phyloP scores from a whole-genome alignment of 2,797 vertebrate genomes.

The Coregonus ussuriensis region DNA sequence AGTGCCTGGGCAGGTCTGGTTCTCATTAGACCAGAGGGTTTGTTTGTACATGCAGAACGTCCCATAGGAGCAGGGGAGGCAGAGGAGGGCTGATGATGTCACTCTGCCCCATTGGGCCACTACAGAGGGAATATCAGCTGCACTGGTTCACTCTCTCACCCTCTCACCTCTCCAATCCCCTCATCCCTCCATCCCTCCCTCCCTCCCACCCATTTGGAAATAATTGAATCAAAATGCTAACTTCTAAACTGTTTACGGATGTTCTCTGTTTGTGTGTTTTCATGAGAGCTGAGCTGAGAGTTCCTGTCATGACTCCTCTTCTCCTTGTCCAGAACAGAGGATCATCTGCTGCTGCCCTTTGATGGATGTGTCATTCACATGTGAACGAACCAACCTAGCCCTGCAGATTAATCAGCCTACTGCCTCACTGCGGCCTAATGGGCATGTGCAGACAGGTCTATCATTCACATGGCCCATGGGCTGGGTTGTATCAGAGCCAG shows the following conservation, averaged over 20 bases:
- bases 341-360: slow-evolving; percentile 17
- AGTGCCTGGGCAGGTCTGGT: too few relatives aligned
- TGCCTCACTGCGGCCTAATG: slow-evolving; percentile 33
- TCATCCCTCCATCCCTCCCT: slow-evolving; percentile 16
- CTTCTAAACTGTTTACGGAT: slow-evolving; percentile 47
- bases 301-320: slow-evolving; percentile 49
- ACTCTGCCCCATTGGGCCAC: too few relatives aligned
- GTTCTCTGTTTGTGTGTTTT: slow-evolving; percentile 70
- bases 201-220: slow-evolving; percentile 22
- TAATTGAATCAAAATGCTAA: slow-evolving; percentile 48
- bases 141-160: too few relatives aligned
- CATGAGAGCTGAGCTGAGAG: slow-evolving; percentile 55
- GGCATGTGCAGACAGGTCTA: slow-evolving; percentile 69
- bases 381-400: slow-evolving; percentile 32
- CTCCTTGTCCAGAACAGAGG: background rate
- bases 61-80: too few relatives aligned
- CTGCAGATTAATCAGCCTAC: slow-evolving; percentile 47
- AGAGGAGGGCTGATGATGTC: too few relatives aligned
- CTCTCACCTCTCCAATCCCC: too few relatives aligned
- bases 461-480: slow-evolving; percentile 60
- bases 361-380: slow-evolving; percentile 50
- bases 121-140: too few relatives aligned
- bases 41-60: too few relatives aligned
- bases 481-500: slow-evolving; percentile 52
- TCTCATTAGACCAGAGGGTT: too few relatives aligned